Percentiles rank a stretch among this genome's conserved stretches.
Evolutionary conservation across 1,140 invertebrate genomes (phyloP).

Genomic region (Adoxophyes honmai): DNA sequence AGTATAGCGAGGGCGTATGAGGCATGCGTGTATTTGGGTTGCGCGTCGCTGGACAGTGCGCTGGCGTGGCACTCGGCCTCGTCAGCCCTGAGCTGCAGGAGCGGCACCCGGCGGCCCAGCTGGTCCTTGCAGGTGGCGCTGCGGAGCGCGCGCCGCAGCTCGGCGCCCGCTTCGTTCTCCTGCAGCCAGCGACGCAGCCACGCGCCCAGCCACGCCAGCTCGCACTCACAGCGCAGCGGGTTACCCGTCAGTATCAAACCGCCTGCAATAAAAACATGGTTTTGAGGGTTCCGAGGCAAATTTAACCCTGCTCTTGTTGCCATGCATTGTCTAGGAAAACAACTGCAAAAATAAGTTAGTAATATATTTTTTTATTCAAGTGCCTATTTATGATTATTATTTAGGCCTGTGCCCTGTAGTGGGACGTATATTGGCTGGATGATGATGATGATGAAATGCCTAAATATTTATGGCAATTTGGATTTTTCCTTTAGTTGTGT

Average conservation of each 20-base stretch:
- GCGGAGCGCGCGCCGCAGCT: conserved; percentile 61
- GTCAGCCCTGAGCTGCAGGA: conserved; percentile 85
- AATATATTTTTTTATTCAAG: no score
- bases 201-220: conserved; percentile 91
- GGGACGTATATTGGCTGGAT: no score
- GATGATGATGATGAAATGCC: no score
- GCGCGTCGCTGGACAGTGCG: conserved; percentile 81
- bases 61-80: conserved; percentile 87
- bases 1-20: conserved; percentile 47
- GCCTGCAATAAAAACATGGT: conserved; percentile 73
- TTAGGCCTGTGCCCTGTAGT: not conserved
- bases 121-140: conserved; percentile 82
- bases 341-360: no score
- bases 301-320: no score
- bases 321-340: no score
- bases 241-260: conserved; percentile 90
- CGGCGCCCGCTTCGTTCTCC: conserved; percentile 76
- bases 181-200: conserved; percentile 89
- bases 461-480: not conserved
- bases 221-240: conserved; percentile 91
- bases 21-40: conserved; percentile 48
- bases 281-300: no score
- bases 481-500: not conserved
- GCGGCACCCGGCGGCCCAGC: conserved; percentile 79
- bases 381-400: no score